These are phyloP conservation scores for Erpetoichthys calabaricus DNA, from an alignment of 2,797 vertebrate species.

Conservation along the genomic window DNA sequence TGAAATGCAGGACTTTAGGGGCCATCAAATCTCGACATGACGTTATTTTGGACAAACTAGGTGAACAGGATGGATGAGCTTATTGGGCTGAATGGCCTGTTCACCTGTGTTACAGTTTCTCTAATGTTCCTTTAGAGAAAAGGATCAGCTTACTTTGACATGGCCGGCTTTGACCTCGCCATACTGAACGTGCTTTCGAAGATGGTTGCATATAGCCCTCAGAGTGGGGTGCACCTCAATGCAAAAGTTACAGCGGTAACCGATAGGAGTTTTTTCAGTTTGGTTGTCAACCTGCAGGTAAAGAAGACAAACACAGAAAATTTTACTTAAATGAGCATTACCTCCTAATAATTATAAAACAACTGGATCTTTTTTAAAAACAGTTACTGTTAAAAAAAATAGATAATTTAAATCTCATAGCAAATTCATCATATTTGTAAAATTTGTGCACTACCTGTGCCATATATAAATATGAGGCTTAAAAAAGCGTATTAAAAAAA, in stretches of 20 bases:
- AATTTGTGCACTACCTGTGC: too few species aligned
- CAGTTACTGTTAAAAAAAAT: background rate
- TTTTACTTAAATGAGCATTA: background rate
- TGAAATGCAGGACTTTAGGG: too few species aligned
- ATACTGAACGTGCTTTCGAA: constrained; percentile 91
- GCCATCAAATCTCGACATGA: too few species aligned
- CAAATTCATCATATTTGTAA: too few species aligned
- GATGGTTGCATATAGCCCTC: constrained; percentile 94
- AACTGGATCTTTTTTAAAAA: background rate
- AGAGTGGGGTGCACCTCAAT: constrained; percentile 90
- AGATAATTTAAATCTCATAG: too few species aligned
- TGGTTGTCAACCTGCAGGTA: constrained; percentile 30
- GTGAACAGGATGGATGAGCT: too few species aligned
- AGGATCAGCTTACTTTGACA: constrained; percentile 42
- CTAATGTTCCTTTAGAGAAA: background rate
- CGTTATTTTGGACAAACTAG: too few species aligned
- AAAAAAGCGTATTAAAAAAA: too few species aligned
- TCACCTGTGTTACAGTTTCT: too few species aligned
- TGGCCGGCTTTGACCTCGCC: constrained; percentile 72
- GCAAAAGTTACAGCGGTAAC: constrained; percentile 95
- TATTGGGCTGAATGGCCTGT: too few species aligned
- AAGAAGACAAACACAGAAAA: constrained; percentile 1
- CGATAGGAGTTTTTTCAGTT: constrained; percentile 49
- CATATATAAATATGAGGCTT: too few species aligned
- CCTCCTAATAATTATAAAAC: background rate